Evolutionary conservation across 2,888 invertebrate species (phyloP).

Genomic region (Clusia tigrina): DNA sequence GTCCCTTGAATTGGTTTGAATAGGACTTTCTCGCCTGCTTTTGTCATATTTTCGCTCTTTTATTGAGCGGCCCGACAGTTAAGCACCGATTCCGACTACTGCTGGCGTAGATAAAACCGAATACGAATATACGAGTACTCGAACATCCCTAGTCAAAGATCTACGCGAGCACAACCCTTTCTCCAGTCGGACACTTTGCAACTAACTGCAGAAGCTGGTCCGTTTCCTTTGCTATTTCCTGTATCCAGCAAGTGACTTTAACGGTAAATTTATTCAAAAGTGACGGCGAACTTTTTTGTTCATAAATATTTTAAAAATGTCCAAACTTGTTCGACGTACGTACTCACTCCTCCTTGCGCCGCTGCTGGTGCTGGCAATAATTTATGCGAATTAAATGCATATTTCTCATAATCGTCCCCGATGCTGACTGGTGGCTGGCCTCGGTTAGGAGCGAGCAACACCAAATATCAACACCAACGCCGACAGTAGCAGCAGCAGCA

Average conservation of each 20-base stretch:
- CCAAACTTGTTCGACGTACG: conserved; percentile 12
- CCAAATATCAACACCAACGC: not conserved
- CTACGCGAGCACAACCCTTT: no score
- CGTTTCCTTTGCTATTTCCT: not conserved
- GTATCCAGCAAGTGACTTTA: not conserved
- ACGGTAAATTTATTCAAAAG: conserved; percentile 24
- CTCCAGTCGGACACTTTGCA: conserved; percentile 8
- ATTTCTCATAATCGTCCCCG: conserved; percentile 16
- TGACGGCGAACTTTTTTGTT: conserved; percentile 20
- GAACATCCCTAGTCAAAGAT: no score
- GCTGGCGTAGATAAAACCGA: no score
- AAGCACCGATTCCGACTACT: no score
- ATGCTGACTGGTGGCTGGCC: not conserved
- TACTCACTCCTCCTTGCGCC: no score
- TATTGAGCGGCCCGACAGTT: no score
- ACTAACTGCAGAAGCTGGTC: conserved; percentile 9
- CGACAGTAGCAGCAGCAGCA: no score
- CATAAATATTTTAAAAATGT: conserved; percentile 24
- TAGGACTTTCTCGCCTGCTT: no score
- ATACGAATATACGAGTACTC: no score
- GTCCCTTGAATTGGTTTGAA: no score
- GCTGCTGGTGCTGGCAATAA: no score
- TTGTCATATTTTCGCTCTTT: no score
- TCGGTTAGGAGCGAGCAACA: not conserved
- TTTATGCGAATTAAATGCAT: conserved; percentile 24